Evolutionary conservation across 2,113 vertebrate species (phyloP).

Genomic region (Hippocampus comes): DNA sequence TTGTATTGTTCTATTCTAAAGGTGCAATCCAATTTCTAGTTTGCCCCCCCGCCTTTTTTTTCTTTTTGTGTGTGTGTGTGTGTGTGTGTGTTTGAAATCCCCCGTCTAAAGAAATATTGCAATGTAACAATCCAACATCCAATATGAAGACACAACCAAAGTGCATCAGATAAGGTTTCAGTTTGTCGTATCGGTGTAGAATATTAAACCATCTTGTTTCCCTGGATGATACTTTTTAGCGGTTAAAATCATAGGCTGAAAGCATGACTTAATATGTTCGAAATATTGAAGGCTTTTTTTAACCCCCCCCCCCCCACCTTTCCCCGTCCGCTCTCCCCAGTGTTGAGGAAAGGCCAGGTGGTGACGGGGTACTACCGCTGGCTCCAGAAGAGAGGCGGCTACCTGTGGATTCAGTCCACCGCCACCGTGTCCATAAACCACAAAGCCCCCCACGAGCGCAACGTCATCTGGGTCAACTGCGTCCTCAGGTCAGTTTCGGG

Average conservation of each 20-base stretch:
- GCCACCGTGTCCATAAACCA: slow-evolving; percentile 86
- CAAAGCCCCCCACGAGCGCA: slow-evolving; percentile 85
- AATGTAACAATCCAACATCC: too few species aligned
- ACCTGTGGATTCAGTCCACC: slow-evolving; percentile 86
- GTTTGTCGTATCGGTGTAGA: too few species aligned
- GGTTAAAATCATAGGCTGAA: neutral
- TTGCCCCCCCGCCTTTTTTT: too few species aligned
- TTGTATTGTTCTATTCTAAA: too few species aligned
- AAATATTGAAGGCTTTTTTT: neutral
- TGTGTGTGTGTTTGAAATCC: too few species aligned
- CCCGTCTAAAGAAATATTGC: too few species aligned
- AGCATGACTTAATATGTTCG: neutral
- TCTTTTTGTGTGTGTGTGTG: too few species aligned
- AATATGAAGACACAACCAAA: too few species aligned
- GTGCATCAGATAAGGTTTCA: too few species aligned
- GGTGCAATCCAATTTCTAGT: too few species aligned
- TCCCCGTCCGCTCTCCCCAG: slow-evolving; percentile 46
- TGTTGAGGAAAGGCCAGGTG: slow-evolving; percentile 88
- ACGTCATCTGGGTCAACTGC: slow-evolving; percentile 91
- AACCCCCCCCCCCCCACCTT: too few species aligned
- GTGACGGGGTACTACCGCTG: slow-evolving; percentile 86
- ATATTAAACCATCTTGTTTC: too few species aligned
- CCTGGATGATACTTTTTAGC: neutral
- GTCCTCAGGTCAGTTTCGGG: slow-evolving; percentile 79
- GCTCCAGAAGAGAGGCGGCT: slow-evolving; percentile 84